Evolutionary conservation across 2,797 vertebrate genomes (phyloP).

Genomic region (Parauchenoglanis punctatus): DNA sequence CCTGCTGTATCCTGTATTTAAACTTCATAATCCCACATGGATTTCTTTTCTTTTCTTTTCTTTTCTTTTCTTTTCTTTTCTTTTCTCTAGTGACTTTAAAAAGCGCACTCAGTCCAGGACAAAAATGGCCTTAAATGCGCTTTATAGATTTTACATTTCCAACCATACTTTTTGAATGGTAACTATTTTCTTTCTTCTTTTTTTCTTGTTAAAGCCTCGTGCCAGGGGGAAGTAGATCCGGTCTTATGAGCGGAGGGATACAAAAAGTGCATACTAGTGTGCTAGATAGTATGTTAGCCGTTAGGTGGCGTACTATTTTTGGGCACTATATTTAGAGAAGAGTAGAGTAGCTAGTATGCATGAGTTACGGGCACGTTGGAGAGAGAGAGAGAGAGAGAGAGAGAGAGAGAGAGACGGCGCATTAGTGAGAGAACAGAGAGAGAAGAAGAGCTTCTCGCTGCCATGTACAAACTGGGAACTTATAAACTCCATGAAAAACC

Average conservation of each 20-base stretch:
- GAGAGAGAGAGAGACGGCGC: constrained; percentile 58
- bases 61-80: background rate
- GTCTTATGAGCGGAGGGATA: constrained; percentile 78
- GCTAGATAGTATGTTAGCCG: background rate
- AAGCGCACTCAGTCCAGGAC: background rate
- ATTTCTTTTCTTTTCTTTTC: background rate
- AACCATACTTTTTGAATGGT: background rate
- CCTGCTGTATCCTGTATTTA: constrained; percentile 6
- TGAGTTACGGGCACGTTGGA: constrained; percentile 22
- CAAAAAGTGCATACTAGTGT: constrained; percentile 28
- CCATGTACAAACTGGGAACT: constrained; percentile 77
- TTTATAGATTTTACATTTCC: background rate
- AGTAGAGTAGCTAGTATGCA: constrained; percentile 44
- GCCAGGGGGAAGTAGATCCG: constrained; percentile 79
- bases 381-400: constrained; percentile 37
- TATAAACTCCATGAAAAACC: constrained; percentile 72
- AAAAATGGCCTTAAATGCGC: too few species aligned
- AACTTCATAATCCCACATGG: background rate
- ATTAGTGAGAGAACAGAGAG: constrained; percentile 59
- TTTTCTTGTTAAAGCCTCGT: constrained; percentile 57
- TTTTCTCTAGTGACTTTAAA: background rate
- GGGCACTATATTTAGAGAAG: background rate
- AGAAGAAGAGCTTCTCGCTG: constrained; percentile 47
- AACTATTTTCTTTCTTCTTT: background rate
- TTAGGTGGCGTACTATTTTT: constrained; percentile 10